Evolutionary conservation across 2,113 vertebrate genomes (phyloP).

Genomic region (Phalacrocorax pelagicus): DNA sequence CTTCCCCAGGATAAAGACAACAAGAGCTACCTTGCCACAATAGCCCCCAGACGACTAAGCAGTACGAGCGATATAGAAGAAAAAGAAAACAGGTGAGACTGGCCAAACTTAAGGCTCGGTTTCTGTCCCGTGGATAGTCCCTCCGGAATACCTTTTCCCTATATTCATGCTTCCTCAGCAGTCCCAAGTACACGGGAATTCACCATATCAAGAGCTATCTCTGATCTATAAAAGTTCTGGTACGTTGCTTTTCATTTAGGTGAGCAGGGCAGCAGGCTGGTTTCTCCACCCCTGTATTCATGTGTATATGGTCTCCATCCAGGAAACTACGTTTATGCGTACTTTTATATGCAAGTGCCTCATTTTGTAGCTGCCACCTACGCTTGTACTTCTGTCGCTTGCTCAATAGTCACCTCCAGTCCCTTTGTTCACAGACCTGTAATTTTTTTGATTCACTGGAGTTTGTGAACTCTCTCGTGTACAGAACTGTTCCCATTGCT

Average conservation of each 20-base stretch:
- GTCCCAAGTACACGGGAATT: background rate
- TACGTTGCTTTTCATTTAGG: background rate
- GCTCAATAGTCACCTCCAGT: background rate
- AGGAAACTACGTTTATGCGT: background rate
- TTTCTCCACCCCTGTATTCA: background rate
- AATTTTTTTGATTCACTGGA: background rate
- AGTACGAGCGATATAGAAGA: slow-evolving; percentile 71
- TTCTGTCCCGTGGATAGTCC: background rate
- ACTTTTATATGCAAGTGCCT: background rate
- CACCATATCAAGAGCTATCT: background rate
- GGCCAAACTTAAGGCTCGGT: background rate
- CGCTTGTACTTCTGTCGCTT: background rate
- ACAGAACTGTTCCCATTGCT: background rate
- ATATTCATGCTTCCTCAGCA: background rate
- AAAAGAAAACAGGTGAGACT: slow-evolving; percentile 80
- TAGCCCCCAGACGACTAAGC: slow-evolving; percentile 71
- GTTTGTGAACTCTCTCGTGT: background rate
- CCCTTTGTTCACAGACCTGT: background rate
- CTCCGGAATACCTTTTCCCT: background rate
- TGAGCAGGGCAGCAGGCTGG: background rate
- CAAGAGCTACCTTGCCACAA: slow-evolving; percentile 70
- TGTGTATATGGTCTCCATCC: background rate
- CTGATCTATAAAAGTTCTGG: background rate
- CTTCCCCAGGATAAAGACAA: slow-evolving; percentile 75
- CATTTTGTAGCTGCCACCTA: background rate